phyloP scores from a whole-genome alignment of 92 coral and sea anemone species.

The Porites evermanni region DNA sequence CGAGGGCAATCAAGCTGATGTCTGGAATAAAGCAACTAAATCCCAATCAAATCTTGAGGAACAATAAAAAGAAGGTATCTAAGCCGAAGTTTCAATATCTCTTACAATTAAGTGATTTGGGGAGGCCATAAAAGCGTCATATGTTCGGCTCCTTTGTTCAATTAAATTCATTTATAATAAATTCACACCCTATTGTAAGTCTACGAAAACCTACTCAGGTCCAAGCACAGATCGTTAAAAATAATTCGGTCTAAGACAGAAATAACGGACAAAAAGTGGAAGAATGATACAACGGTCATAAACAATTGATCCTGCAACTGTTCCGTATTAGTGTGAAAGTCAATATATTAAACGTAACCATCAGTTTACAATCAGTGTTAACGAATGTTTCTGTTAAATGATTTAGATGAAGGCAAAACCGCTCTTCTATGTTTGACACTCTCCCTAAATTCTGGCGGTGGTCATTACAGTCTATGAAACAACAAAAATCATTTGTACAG shows the following conservation, averaged over 20 bases:
- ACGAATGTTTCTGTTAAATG: too few species aligned
- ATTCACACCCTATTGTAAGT: background rate
- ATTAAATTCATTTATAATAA: background rate
- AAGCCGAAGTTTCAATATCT: background rate
- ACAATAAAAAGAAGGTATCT: background rate
- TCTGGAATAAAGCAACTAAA: background rate
- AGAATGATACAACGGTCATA: too few species aligned
- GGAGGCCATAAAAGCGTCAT: background rate
- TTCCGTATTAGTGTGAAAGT: too few species aligned
- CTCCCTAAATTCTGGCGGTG: too few species aligned
- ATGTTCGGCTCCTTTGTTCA: constrained; percentile 1
- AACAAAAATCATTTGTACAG: too few species aligned
- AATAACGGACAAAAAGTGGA: too few species aligned
- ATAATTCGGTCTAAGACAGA: background rate
- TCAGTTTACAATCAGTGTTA: too few species aligned
- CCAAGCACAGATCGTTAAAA: background rate
- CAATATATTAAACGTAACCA: too few species aligned
- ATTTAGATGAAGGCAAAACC: too few species aligned
- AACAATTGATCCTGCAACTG: too few species aligned
- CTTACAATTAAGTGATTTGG: background rate
- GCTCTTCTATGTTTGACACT: too few species aligned
- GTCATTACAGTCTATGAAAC: too few species aligned
- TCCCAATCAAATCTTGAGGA: background rate
- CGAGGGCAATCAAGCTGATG: background rate
- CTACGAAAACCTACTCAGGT: background rate